These are phyloP conservation scores for Artibeus jamaicensis DNA, from an alignment of 2,797 vertebrate species.

Conservation along the genomic window DNA sequence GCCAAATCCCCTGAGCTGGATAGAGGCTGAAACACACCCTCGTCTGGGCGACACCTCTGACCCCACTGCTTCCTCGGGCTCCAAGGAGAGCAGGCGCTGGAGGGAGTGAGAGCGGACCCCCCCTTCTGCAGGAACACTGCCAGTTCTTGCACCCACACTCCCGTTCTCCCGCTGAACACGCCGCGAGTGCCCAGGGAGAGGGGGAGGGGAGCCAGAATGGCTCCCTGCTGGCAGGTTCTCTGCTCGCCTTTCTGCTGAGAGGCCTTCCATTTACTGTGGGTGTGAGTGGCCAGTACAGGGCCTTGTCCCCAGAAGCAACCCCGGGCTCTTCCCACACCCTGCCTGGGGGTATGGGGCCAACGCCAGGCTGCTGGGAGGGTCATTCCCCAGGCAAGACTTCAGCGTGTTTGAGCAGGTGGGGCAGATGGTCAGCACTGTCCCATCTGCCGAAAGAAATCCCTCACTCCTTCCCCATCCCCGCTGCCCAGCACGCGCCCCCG, in stretches of 20 bases:
- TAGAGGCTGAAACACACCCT: no score
- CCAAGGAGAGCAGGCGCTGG: neutral
- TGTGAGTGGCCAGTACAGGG: no score
- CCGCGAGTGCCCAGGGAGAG: no score
- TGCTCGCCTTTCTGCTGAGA: neutral
- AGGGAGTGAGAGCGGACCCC: no score
- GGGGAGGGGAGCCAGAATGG: neutral
- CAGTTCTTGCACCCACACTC: fast-evolving
- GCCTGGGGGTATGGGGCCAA: neutral
- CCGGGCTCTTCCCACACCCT: neutral
- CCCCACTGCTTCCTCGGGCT: neutral
- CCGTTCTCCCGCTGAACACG: neutral
- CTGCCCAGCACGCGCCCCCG: fast-evolving
- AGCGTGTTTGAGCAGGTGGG: neutral
- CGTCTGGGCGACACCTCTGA: neutral
- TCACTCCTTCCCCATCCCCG: neutral
- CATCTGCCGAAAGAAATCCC: no score
- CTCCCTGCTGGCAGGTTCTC: no score
- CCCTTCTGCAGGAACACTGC: neutral
- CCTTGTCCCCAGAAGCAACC: no score
- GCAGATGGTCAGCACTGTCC: no score
- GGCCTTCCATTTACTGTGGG: neutral
- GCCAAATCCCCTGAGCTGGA: neutral
- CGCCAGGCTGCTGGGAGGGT: neutral
- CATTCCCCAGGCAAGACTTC: neutral